Evolutionary conservation across 1,140 invertebrate species (phyloP), one percentile per base, ranked within the genome.

Genomic region (Zaprionus tsacasi): DNA sequence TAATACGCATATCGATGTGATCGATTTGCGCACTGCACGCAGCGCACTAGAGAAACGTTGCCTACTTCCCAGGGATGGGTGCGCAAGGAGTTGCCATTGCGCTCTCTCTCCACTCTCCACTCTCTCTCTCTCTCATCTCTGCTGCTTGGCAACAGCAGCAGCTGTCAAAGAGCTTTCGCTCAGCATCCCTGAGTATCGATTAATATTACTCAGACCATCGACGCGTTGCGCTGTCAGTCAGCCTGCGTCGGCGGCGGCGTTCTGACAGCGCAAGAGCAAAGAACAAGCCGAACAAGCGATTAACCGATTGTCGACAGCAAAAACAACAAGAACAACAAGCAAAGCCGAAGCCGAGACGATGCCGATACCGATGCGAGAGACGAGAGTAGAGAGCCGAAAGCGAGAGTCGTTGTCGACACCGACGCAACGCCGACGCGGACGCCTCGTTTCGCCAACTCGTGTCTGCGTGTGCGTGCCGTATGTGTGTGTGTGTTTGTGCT

Each of bases 371-470:
- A 7, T n/a, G 40, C 64, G 54, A 50, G 17, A 50, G 52, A n/a
- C 17, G 13, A 25, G 61, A 45, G 45, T 0, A 8, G 38, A 17
- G 52, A 3, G 55, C 33, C 35, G 33, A 43, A n/a, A 15, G 7
- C 35, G 52, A 52, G 52, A 52, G 54, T 17, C 63, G 38, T 33
- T 55, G 52, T 36, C 52, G 63, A 66, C 63, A 55, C 12, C 52
- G 52, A 58, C 78, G 77, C 78, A 33, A 35, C 38, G 45, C 59
- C 54, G 40, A 48, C 78, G 75, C 70, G 54, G 71, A 65, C 81
- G 74, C 70, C 81, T 85, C 81, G 82, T 86, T 86, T 68, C 27
- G 78, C 40, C 64, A 85, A 73, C 85, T 76, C 83, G 85, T 88
- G 85, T 89, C n/a, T 45, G 40, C 40, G 40, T 45, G 40, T 43